Evolutionary conservation across 2,797 vertebrate species (phyloP).

Genomic region (Melanogrammus aeglefinus): DNA sequence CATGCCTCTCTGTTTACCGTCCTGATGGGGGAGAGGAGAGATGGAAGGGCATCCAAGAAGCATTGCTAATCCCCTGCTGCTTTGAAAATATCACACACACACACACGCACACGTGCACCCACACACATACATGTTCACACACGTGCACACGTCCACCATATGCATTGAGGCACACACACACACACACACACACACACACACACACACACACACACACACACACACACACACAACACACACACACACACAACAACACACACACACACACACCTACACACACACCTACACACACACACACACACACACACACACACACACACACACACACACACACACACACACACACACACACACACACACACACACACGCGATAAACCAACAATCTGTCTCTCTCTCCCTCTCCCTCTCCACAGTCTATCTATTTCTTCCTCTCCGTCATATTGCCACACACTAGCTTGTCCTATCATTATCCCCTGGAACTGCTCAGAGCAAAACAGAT

Average conservation of each 20-base stretch:
- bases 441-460: not conserved
- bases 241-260: not conserved
- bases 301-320: too few relatives aligned
- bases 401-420: not conserved
- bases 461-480: not conserved
- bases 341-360: too few relatives aligned
- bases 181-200: too few relatives aligned
- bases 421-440: not conserved
- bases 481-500: not conserved
- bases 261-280: too few relatives aligned
- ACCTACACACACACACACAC: too few relatives aligned
- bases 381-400: not conserved
- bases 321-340: not conserved
- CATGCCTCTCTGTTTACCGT: constrained; percentile 8
- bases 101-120: not conserved
- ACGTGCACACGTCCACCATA: not conserved
- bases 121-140: not conserved
- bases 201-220: too few relatives aligned
- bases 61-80: constrained; percentile 8
- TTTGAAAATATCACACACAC: not conserved
- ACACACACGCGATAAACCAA: too few relatives aligned
- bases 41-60: not conserved
- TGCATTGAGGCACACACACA: not conserved
- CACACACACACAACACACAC: too few relatives aligned
- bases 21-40: not conserved